Base-by-base conservation (phyloP, 30 jellyfish, hydroid and myxozoan genomes). In the Turritopsis rubra region DNA sequence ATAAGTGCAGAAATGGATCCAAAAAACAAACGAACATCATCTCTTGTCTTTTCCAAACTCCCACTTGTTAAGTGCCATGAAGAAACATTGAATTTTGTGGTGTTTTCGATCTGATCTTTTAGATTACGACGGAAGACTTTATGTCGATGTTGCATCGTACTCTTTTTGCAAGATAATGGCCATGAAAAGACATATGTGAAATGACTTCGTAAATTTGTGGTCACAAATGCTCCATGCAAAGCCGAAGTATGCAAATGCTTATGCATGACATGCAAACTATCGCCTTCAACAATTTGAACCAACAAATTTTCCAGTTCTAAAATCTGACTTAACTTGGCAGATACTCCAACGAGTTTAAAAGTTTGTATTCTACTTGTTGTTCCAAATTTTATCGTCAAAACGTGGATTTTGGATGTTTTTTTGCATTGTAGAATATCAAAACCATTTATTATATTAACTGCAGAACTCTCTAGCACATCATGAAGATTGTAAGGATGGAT, bases 1-100 rank as follows among this genome's bases (percentile, higher is more conserved):
- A 85, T 95, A 3, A 91, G 71, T 41, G 97, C 97, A 60, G 92
- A 87, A 13, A 91, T 87, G 13, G 97, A 86, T 22, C 97, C 97
- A 79, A 87, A 91, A 70, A 81, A 91, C 21, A 90, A 81, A 16
- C 87, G 23, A 25, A 77, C 25, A 3, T 30, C 53, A 7, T 77
- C 87, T 9, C 77, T 23, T 68, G 28, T 68, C 30, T 68, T 9
- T 8, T 20, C 53, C 24, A 85, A 24, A 8, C 70, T 75, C 18
- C 97, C 97, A 22, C 90, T 72, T 28, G 95, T 90, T 54, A 90
- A 30, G 52, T 90, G 92, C 86, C 91, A 90, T 31, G 84, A 73
- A 21, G 52, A 52, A 19, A 86, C 7, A 18, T 65, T 25, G 8
- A 86, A 27, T 52, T 66, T 85, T 20, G 83, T 16, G 5, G 80